Evolutionary conservation across 2,888 invertebrate species (phyloP), one percentile per base, ranked within the genome.

Genomic region (Drosophila heteroneura): DNA sequence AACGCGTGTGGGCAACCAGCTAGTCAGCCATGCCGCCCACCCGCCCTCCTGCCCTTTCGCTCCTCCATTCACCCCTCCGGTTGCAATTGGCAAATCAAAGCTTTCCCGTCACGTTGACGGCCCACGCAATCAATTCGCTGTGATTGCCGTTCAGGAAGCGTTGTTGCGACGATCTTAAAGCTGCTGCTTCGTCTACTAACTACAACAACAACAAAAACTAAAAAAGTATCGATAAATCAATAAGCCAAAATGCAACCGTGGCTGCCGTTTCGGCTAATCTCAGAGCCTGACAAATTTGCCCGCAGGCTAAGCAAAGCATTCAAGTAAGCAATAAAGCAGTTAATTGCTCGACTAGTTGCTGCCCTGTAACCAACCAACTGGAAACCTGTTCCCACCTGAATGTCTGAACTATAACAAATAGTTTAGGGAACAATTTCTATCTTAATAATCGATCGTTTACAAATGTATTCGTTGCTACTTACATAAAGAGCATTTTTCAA

Each of bases 191-290:
- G 54, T 37, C 61, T 68, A 9, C 33, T 33, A 52, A n/a, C 52
- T n/a, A n/a, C 52, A 52, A 52, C 28, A 19, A 28, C 28, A 28
- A 32, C 32, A 9, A 33, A 12, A 12, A 12, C 33, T 12, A 35
- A 69, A 57, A 57, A 70, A 52, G 71, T 81, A 79, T 81, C 75
- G 72, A 84, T 82, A 84, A 82, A 82, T 82, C 82, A 82, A 82
- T 84, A 78, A 82, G 68, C 66, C 44, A 70, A 79, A 72, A 82
- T 82, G 82, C 85, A 84, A 84, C 79, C 69, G 82, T 75, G 59
- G 72, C 81, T 80, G 81, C 78, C 53, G 79, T 73, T 72, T 51
- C 68, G 56, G 70, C 65, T 70, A 81, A 81, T 80, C 81, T 83
- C 61, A 35, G 37, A 60, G 70, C 74, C 82, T 76, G 81, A 81